Evolutionary conservation across 2,113 vertebrate species (phyloP).

Genomic region (Chascanopsetta lugubris): DNA sequence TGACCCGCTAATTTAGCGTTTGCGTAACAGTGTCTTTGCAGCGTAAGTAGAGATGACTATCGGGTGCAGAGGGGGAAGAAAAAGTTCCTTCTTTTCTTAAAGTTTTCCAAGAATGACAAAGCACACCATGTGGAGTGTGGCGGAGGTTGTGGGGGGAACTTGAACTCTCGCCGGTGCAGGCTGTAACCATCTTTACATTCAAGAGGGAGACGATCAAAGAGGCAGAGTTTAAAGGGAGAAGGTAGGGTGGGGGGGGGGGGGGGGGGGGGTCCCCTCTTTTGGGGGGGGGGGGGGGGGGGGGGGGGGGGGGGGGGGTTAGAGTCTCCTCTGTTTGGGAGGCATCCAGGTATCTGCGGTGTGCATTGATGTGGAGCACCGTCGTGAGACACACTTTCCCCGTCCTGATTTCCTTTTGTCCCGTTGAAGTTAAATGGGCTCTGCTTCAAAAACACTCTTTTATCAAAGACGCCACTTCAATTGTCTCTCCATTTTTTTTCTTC

Average conservation of each 20-base stretch:
- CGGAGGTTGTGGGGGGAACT: conserved; percentile 63
- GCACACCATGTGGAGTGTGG: conserved; percentile 49
- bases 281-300: conserved; percentile 67
- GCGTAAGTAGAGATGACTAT: conserved; percentile 56
- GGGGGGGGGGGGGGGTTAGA: conserved; percentile 64
- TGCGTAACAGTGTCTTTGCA: conserved; percentile 24
- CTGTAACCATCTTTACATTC: conserved; percentile 75
- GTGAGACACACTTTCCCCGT: conserved; percentile 70
- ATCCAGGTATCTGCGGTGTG: conserved; percentile 74
- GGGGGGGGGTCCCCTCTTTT: conserved; percentile 72
- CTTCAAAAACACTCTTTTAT: conserved; percentile 79
- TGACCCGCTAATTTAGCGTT: conserved; percentile 57
- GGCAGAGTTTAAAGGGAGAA: conserved; percentile 74
- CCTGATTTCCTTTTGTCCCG: conserved; percentile 76
- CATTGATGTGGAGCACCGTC: conserved; percentile 77
- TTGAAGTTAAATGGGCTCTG: conserved; percentile 76
- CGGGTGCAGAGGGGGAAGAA: conserved; percentile 41
- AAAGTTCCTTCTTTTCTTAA: conserved; percentile 72
- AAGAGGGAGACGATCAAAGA: conserved; percentile 80
- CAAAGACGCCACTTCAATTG: conserved; percentile 78
- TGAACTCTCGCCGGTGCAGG: conserved; percentile 75
- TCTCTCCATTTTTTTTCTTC: conserved; percentile 52
- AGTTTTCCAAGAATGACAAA: conserved; percentile 64
- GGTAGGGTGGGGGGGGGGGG: too few relatives aligned
- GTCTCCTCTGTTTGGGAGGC: conserved; percentile 75